These are phyloP conservation scores for Trilocha varians DNA, from an alignment of 2,888 invertebrate genomes.

Conservation along the genomic window DNA sequence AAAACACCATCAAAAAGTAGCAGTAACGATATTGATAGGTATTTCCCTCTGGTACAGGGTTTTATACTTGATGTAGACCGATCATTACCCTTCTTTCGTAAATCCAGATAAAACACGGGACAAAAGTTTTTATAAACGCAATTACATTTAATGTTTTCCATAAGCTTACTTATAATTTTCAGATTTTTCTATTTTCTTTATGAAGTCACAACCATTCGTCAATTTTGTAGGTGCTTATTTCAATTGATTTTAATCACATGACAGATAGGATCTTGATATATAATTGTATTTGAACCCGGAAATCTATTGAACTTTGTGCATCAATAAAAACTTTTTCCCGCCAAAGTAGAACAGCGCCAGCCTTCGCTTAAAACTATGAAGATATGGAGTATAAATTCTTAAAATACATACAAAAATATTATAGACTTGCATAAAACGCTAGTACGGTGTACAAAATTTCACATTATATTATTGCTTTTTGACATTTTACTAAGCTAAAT, in stretches of 20 bases:
- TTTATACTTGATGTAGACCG: constrained; percentile 22
- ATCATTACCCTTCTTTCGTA: constrained; percentile 33
- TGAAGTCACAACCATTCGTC: too few species aligned
- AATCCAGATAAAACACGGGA: constrained; percentile 15
- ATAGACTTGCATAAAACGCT: constrained; percentile 37
- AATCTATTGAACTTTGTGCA: neutral
- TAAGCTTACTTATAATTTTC: neutral
- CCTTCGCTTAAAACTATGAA: constrained; percentile 61
- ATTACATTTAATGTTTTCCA: neutral
- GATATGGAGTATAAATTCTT: constrained; percentile 68
- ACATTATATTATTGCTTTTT: constrained; percentile 64
- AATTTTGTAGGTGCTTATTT: too few species aligned
- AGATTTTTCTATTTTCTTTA: neutral
- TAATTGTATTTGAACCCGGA: too few species aligned
- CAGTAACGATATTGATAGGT: constrained; percentile 63
- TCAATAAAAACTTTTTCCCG: neutral
- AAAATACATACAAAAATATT: constrained; percentile 73
- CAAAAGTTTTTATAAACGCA: neutral
- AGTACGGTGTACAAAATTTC: constrained; percentile 50
- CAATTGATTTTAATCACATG: too few species aligned
- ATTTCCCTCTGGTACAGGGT: constrained; percentile 24
- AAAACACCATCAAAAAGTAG: constrained; percentile 71
- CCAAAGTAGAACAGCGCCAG: constrained; percentile 59
- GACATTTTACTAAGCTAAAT: constrained; percentile 36
- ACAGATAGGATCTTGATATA: too few species aligned